Conservation (phyloP, 2,797 vertebrate genomes). For the Salarias fasciatus region DNA sequence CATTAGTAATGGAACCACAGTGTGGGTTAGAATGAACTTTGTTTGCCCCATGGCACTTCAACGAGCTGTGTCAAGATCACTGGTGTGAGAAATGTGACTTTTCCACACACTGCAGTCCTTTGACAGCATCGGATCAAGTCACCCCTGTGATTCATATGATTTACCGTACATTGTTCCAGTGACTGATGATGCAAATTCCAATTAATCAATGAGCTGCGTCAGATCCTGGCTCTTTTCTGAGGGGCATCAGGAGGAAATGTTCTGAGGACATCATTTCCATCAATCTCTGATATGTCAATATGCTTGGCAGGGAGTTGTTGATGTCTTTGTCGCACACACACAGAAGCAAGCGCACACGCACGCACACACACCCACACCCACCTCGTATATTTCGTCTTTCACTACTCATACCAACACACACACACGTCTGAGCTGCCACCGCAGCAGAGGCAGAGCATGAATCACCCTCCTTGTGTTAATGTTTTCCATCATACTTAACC, state of each 20-base stretch:
- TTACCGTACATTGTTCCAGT: constrained; percentile 82
- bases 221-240: constrained; percentile 78
- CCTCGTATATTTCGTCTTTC: constrained; percentile 20
- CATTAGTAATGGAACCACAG: too few relatives aligned
- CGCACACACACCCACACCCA: constrained; percentile 14
- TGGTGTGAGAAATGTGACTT: constrained; percentile 42
- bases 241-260: constrained; percentile 80
- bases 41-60: constrained; percentile 4
- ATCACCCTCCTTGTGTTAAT: constrained; percentile 64
- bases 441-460: constrained; percentile 54
- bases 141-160: constrained; percentile 84
- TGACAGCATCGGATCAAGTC: constrained; percentile 37
- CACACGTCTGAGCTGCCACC: not conserved
- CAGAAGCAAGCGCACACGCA: constrained; percentile 32
- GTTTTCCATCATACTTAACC: constrained; percentile 68
- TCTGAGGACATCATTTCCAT: constrained; percentile 84
- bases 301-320: constrained; percentile 59
- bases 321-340: constrained; percentile 61
- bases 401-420: constrained; percentile 8
- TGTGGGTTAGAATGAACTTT: constrained; percentile 13
- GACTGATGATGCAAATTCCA: constrained; percentile 89
- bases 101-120: constrained; percentile 26
- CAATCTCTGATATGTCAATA: constrained; percentile 79
- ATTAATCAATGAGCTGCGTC: constrained; percentile 89
- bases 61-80: constrained; percentile 26